Percentiles rank a stretch among this genome's conserved stretches.
phyloP scores from a whole-genome alignment of 2,797 vertebrate species.

The Liasis olivaceus region DNA sequence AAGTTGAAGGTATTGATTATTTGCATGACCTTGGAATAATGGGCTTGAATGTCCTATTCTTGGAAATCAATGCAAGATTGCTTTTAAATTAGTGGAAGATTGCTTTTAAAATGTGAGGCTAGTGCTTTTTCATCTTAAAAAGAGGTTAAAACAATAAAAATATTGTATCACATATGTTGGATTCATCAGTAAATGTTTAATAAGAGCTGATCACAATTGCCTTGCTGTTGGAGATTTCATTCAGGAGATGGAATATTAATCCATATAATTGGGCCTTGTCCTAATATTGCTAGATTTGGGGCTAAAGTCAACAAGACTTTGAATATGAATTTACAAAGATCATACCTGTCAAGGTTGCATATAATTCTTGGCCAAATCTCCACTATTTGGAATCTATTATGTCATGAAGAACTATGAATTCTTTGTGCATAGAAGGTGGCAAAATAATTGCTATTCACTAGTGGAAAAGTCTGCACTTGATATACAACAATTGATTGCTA shows the following conservation, averaged over 20 bases:
- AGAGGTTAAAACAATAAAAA: no score
- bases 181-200: not conserved
- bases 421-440: not conserved
- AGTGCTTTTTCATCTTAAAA: no score
- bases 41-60: no score
- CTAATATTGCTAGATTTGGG: not conserved
- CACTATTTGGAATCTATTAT: not conserved
- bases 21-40: no score
- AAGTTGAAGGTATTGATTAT: no score
- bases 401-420: no score
- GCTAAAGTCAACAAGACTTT: not conserved
- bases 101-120: no score
- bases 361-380: not conserved
- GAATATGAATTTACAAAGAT: not conserved
- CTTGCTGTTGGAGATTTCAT: not conserved
- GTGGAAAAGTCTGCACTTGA: not conserved
- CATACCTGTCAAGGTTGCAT: not conserved
- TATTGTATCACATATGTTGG: no score
- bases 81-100: no score
- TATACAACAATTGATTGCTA: not conserved
- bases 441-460: not conserved
- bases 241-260: not conserved
- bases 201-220: not conserved
- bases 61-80: no score
- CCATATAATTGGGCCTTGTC: not conserved